These are phyloP conservation scores for Aproaerema taeniolella DNA, from an alignment of 2,888 invertebrate genomes.

Conservation along the genomic window DNA sequence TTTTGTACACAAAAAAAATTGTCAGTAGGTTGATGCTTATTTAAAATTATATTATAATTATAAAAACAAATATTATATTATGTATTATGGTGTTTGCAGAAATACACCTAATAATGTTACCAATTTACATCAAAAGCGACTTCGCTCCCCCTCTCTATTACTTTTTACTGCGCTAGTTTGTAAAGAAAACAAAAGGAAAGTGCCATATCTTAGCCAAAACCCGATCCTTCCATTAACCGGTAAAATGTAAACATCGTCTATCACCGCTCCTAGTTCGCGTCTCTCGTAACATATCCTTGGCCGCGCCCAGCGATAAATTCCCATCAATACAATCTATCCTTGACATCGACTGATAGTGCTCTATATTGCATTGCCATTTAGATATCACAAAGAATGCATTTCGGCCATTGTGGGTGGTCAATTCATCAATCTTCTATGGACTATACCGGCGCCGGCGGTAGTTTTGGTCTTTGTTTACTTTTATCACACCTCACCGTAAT, in stretches of 20 bases:
- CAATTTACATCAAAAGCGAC: too few species aligned
- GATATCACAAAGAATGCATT: conserved; percentile 67
- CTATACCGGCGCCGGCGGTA: conserved; percentile 34
- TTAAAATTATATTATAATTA: too few species aligned
- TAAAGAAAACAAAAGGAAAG: neutral
- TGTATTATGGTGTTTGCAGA: too few species aligned
- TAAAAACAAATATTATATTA: too few species aligned
- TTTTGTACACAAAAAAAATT: too few species aligned
- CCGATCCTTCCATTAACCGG: conserved; percentile 55
- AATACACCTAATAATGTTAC: too few species aligned
- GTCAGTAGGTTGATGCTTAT: too few species aligned
- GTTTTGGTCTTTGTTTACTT: conserved; percentile 33
- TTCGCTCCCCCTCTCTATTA: too few species aligned
- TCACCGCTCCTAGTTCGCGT: conserved; percentile 54
- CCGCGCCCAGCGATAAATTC: conserved; percentile 65
- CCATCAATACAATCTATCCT: conserved; percentile 65
- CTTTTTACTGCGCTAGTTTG: neutral
- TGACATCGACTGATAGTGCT: conserved; percentile 57
- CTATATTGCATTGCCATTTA: conserved; percentile 67
- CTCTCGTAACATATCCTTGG: conserved; percentile 58
- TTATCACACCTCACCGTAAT: conserved; percentile 22
- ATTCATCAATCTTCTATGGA: conserved; percentile 46
- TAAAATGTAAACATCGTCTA: conserved; percentile 49
- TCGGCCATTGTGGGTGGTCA: conserved; percentile 53
- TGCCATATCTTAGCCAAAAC: conserved; percentile 33